A percentile compares a stretch with the other conserved stretches of the same genome.
phyloP scores from a whole-genome alignment of 2,888 invertebrate genomes.

The Drosophila atripex region DNA sequence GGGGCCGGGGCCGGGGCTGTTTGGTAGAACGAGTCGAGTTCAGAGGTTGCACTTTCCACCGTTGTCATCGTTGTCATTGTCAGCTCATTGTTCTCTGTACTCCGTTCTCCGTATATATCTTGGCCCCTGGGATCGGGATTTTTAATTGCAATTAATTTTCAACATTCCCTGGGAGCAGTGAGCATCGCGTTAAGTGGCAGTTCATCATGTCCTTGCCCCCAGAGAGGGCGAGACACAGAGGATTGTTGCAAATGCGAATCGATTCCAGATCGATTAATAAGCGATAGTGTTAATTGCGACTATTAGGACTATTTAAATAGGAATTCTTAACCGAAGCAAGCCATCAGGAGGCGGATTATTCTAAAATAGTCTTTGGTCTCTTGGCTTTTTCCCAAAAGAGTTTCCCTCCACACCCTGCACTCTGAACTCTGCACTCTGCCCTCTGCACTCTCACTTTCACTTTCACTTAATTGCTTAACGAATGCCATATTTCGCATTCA shows the following conservation, averaged over 20 bases:
- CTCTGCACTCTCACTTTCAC: background rate
- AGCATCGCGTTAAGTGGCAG: conserved; percentile 30
- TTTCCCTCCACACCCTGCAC: too few relatives aligned
- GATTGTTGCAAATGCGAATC: conserved; percentile 12
- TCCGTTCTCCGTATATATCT: background rate
- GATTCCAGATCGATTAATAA: conserved; percentile 23
- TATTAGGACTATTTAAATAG: background rate
- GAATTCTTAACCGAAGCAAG: too few relatives aligned
- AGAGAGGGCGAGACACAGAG: background rate
- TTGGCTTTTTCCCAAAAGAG: too few relatives aligned
- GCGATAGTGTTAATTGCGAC: conserved; percentile 23
- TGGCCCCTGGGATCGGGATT: conserved; percentile 44
- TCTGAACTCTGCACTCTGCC: too few relatives aligned
- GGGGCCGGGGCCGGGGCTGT: too few relatives aligned
- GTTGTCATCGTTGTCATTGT: conserved; percentile 47
- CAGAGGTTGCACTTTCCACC: conserved; percentile 13
- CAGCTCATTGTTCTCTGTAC: conserved; percentile 14
- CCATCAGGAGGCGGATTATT: too few relatives aligned
- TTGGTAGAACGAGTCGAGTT: background rate
- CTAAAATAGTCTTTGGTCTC: too few relatives aligned
- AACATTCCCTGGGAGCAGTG: conserved; percentile 11
- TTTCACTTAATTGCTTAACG: conserved; percentile 23
- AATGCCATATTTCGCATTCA: conserved; percentile 21
- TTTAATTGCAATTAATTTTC: conserved; percentile 69
- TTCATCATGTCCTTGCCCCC: conserved; percentile 13